Percentiles rank a stretch among this genome's conserved stretches.
Conservation (phyloP, 2,113 vertebrate genomes). For the Pachycephala philippinensis region DNA sequence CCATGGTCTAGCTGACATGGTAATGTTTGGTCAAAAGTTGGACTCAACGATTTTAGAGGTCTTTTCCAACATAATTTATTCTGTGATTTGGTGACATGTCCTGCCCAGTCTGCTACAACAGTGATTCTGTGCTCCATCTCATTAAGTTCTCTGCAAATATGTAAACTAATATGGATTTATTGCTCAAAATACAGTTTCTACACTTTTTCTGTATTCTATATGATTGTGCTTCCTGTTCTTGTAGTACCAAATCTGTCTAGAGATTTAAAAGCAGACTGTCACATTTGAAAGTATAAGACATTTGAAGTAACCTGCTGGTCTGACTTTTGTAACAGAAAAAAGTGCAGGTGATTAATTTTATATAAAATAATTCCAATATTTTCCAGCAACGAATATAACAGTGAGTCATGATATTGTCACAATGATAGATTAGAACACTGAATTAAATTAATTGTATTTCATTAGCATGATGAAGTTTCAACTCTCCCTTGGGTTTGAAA, state of each 20-base stretch:
- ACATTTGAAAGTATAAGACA: not conserved
- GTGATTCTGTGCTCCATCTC: accelerated
- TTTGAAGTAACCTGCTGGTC: not conserved
- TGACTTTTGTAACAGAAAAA: not conserved
- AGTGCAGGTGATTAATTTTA: not conserved
- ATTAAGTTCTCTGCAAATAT: not conserved
- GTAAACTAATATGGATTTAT: not conserved
- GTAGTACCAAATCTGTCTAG: not conserved
- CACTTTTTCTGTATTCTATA: not conserved
- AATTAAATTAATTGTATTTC: not conserved
- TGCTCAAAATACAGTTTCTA: not conserved
- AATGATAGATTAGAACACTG: not conserved
- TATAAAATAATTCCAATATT: not conserved
- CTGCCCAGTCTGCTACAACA: not conserved
- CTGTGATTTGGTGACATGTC: not conserved
- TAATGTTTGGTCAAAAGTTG: not conserved
- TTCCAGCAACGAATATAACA: not conserved
- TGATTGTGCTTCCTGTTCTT: not conserved
- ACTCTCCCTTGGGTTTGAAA: not conserved
- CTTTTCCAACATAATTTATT: not conserved
- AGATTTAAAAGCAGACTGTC: not conserved
- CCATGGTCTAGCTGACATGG: not conserved
- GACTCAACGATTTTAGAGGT: not conserved
- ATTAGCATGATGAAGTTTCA: not conserved
- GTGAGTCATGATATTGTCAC: not conserved